Evolutionary conservation across 2,797 vertebrate species (phyloP), one percentile per base, ranked within the genome.

Genomic region (Thripadectes ignobilis): DNA sequence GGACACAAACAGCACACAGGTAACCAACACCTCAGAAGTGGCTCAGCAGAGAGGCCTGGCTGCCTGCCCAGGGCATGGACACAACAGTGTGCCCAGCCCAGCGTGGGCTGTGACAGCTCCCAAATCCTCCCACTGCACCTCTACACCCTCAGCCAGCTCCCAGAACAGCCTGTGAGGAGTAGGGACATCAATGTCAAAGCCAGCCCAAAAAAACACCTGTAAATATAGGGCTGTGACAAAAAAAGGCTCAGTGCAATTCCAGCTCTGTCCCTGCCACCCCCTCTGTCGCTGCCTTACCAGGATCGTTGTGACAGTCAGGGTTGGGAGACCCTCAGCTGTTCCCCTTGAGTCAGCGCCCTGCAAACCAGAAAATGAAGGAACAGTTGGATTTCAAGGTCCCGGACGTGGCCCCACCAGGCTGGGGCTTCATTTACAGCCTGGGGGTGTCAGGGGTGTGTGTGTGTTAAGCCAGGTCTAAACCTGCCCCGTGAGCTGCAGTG

Each of bases 281-380:
- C 62, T 0, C 13, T 10, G 39, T 14, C 69, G 10, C 51, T 27
- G 71, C 68, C 92, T 79, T 98, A 99, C 99, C 98, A 98, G 98
- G 95, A 99, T 98, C 2, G 98, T 99, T 29, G 99, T 99, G 91
- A 99, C 97, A 5, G 90, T 98, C 96, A 98, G 83, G 49, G 98
- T 95, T 21, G 98, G 98, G 20, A 97, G 73, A 43, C 79, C 91
- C 55, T 96, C 92, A 32, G 95, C 84, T 63, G 55, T 21, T 74
- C 88, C 85, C n/a, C 78, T 88, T 0, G 74, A 55, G 41, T 86
- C 94, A 7, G 13, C 9, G 51, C 73, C 92, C 97, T 97, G 85
- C 20, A 59, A 51, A 45, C 1, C 5, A 91, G 58, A 94, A 75
- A 39, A 54, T 1, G 13, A 75, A 67, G 29, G n/a, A 66, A 54